Evolutionary conservation across 2,888 invertebrate genomes (phyloP).

Genomic region (Phengaris arion): DNA sequence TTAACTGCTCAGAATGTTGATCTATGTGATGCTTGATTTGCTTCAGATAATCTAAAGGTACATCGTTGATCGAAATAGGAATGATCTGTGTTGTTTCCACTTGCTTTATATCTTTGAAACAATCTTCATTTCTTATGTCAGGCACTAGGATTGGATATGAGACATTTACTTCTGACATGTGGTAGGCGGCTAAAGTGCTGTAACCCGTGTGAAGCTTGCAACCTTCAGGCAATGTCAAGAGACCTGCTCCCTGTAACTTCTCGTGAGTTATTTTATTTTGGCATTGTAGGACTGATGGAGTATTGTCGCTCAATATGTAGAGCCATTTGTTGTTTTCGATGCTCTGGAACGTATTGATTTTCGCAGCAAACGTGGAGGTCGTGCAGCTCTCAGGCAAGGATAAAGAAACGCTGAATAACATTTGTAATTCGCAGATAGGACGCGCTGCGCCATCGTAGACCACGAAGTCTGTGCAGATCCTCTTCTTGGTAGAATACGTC

Average conservation of each 20-base stretch:
- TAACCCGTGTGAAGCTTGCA: slow-evolving; percentile 40
- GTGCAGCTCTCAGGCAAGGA: slow-evolving; percentile 35
- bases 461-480: slow-evolving; percentile 36
- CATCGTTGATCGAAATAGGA: slow-evolving; percentile 38
- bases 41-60: slow-evolving; percentile 36
- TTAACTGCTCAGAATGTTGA: slow-evolving; percentile 32
- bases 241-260: slow-evolving; percentile 36
- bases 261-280: slow-evolving; percentile 34
- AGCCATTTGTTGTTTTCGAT: slow-evolving; percentile 39
- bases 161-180: slow-evolving; percentile 35
- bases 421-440: slow-evolving; percentile 38
- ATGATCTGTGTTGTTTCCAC: slow-evolving; percentile 2
- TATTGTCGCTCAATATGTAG: slow-evolving; percentile 35
- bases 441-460: slow-evolving; percentile 36
- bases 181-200: slow-evolving; percentile 37
- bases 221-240: slow-evolving; percentile 33
- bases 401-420: slow-evolving; percentile 32
- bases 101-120: slow-evolving; percentile 32
- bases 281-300: slow-evolving; percentile 37
- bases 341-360: slow-evolving; percentile 40
- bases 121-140: slow-evolving; percentile 38
- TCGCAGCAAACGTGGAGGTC: slow-evolving; percentile 37
- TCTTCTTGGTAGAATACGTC: slow-evolving; percentile 32
- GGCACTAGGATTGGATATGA: slow-evolving; percentile 35
- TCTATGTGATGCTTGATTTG: slow-evolving; percentile 36